A percentile compares a stretch with the other conserved stretches of the same genome.
Evolutionary conservation across 2,888 invertebrate species (phyloP).

Genomic region (Endotricha flammealis): DNA sequence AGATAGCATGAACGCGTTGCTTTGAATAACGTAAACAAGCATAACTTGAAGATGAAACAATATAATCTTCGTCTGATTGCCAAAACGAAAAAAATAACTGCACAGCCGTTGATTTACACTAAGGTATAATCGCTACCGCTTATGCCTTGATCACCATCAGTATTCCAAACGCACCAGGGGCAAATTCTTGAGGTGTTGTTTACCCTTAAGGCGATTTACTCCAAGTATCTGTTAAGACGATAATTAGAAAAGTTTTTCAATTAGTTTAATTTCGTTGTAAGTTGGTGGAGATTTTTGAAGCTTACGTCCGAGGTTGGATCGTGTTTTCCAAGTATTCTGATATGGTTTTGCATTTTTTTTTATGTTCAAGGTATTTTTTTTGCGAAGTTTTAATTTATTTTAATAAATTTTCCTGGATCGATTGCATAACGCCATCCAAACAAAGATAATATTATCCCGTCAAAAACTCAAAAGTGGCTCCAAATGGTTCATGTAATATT

Average conservation of each 20-base stretch:
- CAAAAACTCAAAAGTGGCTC: too few relatives aligned
- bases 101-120: neutral
- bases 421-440: too few relatives aligned
- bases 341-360: neutral
- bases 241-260: constrained; percentile 78
- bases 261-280: constrained; percentile 74
- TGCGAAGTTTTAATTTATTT: too few relatives aligned
- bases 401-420: too few relatives aligned
- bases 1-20: too few relatives aligned
- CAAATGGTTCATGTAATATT: too few relatives aligned
- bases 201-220: constrained; percentile 75
- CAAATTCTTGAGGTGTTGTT: constrained; percentile 73
- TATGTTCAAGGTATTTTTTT: too few relatives aligned
- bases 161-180: constrained; percentile 38
- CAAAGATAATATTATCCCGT: too few relatives aligned
- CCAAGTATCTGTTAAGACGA: constrained; percentile 74
- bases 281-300: constrained; percentile 66
- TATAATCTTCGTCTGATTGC: too few relatives aligned
- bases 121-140: constrained; percentile 11
- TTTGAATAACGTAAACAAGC: too few relatives aligned
- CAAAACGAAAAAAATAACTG: too few relatives aligned
- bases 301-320: constrained; percentile 45
- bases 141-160: constrained; percentile 16
- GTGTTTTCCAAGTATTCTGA: constrained; percentile 22
- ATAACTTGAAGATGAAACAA: too few relatives aligned